Evolutionary conservation across 1,140 invertebrate genomes (phyloP).

Genomic region (Atta cephalotes): DNA sequence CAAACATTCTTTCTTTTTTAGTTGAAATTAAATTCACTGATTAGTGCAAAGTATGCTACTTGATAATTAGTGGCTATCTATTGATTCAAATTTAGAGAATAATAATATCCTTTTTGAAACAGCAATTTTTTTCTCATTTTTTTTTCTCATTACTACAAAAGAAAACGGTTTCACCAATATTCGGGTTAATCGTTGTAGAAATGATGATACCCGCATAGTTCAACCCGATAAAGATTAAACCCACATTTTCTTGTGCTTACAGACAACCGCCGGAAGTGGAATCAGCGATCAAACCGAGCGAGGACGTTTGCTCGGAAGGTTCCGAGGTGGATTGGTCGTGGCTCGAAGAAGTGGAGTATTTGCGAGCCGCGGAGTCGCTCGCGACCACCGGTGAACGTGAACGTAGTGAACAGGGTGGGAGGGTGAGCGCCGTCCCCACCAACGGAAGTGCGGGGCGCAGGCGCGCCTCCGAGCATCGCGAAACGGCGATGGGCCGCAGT

Average conservation of each 20-base stretch:
- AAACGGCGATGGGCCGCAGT: slow-evolving; percentile 77
- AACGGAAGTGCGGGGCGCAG: slow-evolving; percentile 59
- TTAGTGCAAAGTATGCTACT: no score
- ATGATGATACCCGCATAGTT: not conserved
- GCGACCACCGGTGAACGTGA: slow-evolving; percentile 49
- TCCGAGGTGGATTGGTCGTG: slow-evolving; percentile 86
- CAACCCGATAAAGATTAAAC: slow-evolving; percentile 16
- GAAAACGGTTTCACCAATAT: not conserved
- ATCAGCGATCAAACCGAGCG: not conserved
- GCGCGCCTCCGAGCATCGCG: slow-evolving; percentile 65
- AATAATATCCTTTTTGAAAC: no score
- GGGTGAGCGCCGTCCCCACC: slow-evolving; percentile 54
- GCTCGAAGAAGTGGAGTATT: slow-evolving; percentile 82
- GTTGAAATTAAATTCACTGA: no score
- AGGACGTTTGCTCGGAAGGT: slow-evolving; percentile 78
- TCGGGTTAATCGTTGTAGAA: not conserved
- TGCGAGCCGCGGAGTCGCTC: slow-evolving; percentile 53
- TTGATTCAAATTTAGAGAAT: no score
- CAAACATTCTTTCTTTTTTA: no score
- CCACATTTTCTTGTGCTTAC: slow-evolving; percentile 15
- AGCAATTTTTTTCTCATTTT: no score
- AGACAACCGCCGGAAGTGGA: slow-evolving; percentile 40
- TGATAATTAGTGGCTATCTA: no score
- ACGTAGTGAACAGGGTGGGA: slow-evolving; percentile 1
- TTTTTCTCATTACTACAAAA: not conserved